phyloP scores from a whole-genome alignment of 2,113 vertebrate genomes.

The Gambusia holbrooki region DNA sequence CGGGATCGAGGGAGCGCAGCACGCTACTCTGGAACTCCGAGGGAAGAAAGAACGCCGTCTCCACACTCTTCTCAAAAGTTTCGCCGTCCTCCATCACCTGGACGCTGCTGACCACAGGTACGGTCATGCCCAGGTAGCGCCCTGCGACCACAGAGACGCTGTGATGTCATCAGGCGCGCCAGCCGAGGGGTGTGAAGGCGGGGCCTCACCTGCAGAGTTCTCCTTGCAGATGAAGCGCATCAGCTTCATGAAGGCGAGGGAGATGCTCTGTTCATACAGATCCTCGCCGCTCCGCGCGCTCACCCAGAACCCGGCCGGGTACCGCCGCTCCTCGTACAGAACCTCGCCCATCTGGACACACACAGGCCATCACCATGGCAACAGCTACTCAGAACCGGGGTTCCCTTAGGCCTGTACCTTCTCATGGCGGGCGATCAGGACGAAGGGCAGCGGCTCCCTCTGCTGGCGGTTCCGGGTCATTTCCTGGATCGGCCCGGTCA shows the following conservation, averaged over 20 bases:
- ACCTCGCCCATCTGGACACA: constrained; percentile 77
- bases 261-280: constrained; percentile 89
- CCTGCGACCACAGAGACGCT: constrained; percentile 59
- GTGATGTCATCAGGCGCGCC: neutral
- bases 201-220: constrained; percentile 82
- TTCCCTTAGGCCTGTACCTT: constrained; percentile 73
- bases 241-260: constrained; percentile 89
- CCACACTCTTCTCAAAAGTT: constrained; percentile 74
- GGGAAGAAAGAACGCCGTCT: constrained; percentile 84
- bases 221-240: constrained; percentile 92
- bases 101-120: constrained; percentile 83
- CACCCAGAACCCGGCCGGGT: constrained; percentile 86
- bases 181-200: neutral
- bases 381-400: neutral
- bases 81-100: constrained; percentile 76
- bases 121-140: constrained; percentile 84
- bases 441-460: constrained; percentile 78
- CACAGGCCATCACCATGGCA: neutral
- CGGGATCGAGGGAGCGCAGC: constrained; percentile 76
- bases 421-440: constrained; percentile 70
- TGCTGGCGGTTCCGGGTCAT: constrained; percentile 81
- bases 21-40: constrained; percentile 78
- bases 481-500: constrained; percentile 84
- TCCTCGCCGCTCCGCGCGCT: constrained; percentile 78
- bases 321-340: constrained; percentile 82